A percentile compares a stretch with the other conserved stretches of the same genome.
Evolutionary conservation across 2,888 invertebrate species (phyloP).

Genomic region (Steinernema carpocapsae): DNA sequence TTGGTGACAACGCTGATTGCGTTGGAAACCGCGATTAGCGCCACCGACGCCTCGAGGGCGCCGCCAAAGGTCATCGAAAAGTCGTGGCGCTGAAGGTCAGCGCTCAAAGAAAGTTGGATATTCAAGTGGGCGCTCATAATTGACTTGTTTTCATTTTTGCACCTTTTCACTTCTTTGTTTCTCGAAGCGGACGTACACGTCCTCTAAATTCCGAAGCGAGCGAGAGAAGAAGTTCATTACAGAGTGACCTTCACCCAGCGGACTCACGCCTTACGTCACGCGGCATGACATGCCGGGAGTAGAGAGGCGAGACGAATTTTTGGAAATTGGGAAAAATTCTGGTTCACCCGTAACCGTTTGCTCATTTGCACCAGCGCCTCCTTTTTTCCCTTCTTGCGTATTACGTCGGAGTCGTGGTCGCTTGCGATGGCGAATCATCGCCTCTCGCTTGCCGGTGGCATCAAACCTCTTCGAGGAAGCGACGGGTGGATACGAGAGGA

Average conservation of each 20-base stretch:
- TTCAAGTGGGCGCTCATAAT: background rate
- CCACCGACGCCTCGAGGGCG: background rate
- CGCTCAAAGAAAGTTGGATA: background rate
- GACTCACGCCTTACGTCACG: slow-evolving; percentile 20
- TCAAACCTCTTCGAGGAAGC: no score
- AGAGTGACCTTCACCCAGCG: slow-evolving; percentile 27
- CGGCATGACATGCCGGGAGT: background rate
- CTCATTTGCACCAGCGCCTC: background rate
- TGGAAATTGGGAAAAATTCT: background rate
- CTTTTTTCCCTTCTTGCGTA: background rate
- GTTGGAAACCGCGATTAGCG: background rate
- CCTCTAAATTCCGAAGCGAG: slow-evolving; percentile 23
- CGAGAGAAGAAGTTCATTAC: slow-evolving; percentile 23
- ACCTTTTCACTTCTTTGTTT: slow-evolving; percentile 10
- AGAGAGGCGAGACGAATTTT: slow-evolving; percentile 24
- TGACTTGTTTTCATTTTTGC: slow-evolving; percentile 7
- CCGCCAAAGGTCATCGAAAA: slow-evolving; percentile 10
- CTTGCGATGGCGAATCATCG: background rate
- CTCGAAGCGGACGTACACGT: slow-evolving; percentile 27
- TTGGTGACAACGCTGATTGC: background rate
- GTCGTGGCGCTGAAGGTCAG: slow-evolving; percentile 15
- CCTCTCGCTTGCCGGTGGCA: no score
- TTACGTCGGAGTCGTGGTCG: background rate
- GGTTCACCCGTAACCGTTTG: background rate
- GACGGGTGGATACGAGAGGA: background rate